A percentile compares a stretch with the other conserved stretches of the same genome.
Evolutionary conservation across 2,113 vertebrate genomes (phyloP).

Genomic region (Cavia aperea): DNA sequence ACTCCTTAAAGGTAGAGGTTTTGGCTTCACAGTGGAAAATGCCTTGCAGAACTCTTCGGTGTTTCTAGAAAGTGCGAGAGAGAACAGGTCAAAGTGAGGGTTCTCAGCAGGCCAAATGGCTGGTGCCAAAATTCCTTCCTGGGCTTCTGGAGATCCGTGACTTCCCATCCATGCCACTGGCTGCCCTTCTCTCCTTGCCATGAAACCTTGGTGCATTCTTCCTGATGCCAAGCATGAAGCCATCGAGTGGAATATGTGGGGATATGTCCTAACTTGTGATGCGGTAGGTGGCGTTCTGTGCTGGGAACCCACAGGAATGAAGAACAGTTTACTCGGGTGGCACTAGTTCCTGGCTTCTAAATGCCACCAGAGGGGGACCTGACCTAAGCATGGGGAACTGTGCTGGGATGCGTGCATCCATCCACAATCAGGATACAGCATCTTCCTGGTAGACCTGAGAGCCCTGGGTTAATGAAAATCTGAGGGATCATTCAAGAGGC

Average conservation of each 20-base stretch:
- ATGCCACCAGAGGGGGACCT: background rate
- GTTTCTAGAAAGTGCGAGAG: constrained; percentile 38
- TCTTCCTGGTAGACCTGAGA: background rate
- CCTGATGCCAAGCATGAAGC: background rate
- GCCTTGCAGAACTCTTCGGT: background rate
- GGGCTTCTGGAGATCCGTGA: background rate
- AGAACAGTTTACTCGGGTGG: background rate
- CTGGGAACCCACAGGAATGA: background rate
- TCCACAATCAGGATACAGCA: fast-evolving
- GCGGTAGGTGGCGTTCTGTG: background rate
- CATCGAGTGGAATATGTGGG: background rate
- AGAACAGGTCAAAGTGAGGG: background rate
- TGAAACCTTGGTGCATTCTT: background rate
- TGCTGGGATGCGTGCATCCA: background rate
- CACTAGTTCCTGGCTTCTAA: background rate
- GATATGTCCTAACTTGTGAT: fast-evolving
- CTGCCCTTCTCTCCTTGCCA: background rate
- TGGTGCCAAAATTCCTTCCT: background rate
- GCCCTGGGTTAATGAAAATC: background rate
- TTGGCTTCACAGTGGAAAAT: constrained; percentile 14
- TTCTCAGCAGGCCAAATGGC: background rate
- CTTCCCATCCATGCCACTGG: background rate
- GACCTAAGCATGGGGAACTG: fast-evolving
- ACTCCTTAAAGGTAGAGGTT: background rate
- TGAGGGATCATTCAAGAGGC: fast-evolving